Evolutionary conservation across 2,113 vertebrate species (phyloP), one percentile per base, ranked within the genome.

Genomic region (Caretta caretta): DNA sequence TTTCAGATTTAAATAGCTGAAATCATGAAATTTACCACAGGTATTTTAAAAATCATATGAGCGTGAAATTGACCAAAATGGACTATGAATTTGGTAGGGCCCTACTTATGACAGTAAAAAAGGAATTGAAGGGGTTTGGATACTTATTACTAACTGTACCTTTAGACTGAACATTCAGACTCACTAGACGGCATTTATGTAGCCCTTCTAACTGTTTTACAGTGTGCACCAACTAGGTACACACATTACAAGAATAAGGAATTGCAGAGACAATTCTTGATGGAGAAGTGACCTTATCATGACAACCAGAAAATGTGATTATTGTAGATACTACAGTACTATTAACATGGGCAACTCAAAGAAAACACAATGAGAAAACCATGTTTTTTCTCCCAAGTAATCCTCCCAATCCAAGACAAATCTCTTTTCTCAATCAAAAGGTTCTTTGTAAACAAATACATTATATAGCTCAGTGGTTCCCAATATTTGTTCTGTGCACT

Each of bases 111-210:
- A 92, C 49, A 14, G 56, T 38, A 92, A 72, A 82, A 92, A 93
- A 22, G 10, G 29, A 93, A 86, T 49, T 62, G 86, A 88, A 84
- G 83, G 83, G 72, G 93, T 93, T 56, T 87, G 17, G 46, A 92
- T 57, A 48, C 90, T 95, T 88, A 6, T 72, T 82, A 53, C 94
- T 94, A 83, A 94, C 38, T 84, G 80, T 35, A 93, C 51, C 27
- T 29, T 57, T 38, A 76, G 10, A 25, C 8, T 11, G 87, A 90
- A 93, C 42, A 83, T 94, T 75, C 6, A 1, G 86, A 90, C 95
- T 22, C 84, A 27, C 59, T 72, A 72, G 14, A 92, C 49, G 42
- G 20, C 69, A 69, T 86, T 94, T 76, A 80, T 2, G 1, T 12
- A 90, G 62, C 80, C 38, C 72, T 88, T 78, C 83, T 57, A 81